Evolutionary conservation across 2,888 invertebrate genomes (phyloP).

Genomic region (Cryptus viduatorius): DNA sequence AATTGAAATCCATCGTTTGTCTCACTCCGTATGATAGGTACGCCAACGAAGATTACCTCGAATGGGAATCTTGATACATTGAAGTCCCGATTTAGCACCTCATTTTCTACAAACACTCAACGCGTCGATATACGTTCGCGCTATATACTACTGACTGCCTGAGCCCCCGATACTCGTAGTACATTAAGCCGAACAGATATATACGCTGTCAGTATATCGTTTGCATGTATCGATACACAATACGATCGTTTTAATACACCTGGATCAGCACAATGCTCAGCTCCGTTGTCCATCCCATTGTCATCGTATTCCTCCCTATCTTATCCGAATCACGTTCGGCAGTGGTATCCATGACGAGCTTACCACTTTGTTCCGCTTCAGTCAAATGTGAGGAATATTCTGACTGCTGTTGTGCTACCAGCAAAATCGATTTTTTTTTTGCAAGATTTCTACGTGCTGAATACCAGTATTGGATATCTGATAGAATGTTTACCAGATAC

Average conservation of each 20-base stretch:
- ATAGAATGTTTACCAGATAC: neutral
- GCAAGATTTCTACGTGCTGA: neutral
- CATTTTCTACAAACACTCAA: neutral
- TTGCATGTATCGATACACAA: slow-evolving; percentile 1
- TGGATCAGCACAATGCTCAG: neutral
- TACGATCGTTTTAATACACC: neutral
- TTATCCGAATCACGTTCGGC: slow-evolving; percentile 9
- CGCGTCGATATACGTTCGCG: neutral
- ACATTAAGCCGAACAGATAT: neutral
- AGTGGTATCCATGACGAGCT: neutral
- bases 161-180: neutral
- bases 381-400: neutral
- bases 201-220: neutral
- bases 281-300: neutral
- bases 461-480: no score
- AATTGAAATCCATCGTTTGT: slow-evolving; percentile 44
- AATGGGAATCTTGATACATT: slow-evolving; percentile 1
- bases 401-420: neutral
- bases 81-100: neutral
- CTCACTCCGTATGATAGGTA: slow-evolving; percentile 8
- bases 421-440: neutral
- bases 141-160: neutral
- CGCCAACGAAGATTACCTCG: neutral
- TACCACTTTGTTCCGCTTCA: slow-evolving; percentile 4
- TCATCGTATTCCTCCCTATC: neutral